Evolutionary conservation across 2,113 vertebrate species (phyloP), one percentile per base, ranked within the genome.

Genomic region (Vidua chalybeata): DNA sequence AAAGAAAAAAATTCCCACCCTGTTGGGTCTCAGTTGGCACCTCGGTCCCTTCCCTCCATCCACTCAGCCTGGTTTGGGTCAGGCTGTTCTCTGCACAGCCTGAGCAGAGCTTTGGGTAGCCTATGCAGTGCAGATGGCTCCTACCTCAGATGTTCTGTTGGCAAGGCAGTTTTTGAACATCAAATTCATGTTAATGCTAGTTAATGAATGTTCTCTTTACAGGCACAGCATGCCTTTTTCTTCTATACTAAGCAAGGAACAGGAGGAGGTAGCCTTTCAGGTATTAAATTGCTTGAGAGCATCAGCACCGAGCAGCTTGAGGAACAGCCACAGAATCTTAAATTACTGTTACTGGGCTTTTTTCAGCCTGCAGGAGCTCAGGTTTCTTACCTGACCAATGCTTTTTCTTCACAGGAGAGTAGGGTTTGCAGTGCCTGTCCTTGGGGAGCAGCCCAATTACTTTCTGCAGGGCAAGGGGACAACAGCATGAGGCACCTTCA

Each of bases 131-230:
- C 95, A 97, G 81, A 84, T 89, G 91, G 81, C 62, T 79, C 56
- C 85, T 72, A 43, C 73, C 74, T 91, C 91, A 66, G 91, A 95
- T 93, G 74, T 93, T 93, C 74, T 85, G 54, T 91, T 91, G 95
- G 94, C 91, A 94, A 87, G 93, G 74, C 81, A 87, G 84, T 84
- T 96, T 95, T 79, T 0, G 13, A 84, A 95, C 81, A 82, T 37
- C 81, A 85, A 89, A 97, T 93, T 95, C 87, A 82, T 75, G 69
- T 79, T 96, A 94, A 69, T 87, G 69, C 28, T 69, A 76, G 52
- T 82, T 95, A 96, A 95, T 95, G 81, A 94, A 64, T 79, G 80
- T 87, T 93, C 95, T 94, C 51, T 91, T 94, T 55, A 91, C 62
- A 69, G 62, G 81, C 77, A 89, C 69, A 91, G 54, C 77, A 91